These are phyloP conservation scores for Leptinotarsa juncta DNA, from an alignment of 2,888 invertebrate genomes.

Conservation along the genomic window DNA sequence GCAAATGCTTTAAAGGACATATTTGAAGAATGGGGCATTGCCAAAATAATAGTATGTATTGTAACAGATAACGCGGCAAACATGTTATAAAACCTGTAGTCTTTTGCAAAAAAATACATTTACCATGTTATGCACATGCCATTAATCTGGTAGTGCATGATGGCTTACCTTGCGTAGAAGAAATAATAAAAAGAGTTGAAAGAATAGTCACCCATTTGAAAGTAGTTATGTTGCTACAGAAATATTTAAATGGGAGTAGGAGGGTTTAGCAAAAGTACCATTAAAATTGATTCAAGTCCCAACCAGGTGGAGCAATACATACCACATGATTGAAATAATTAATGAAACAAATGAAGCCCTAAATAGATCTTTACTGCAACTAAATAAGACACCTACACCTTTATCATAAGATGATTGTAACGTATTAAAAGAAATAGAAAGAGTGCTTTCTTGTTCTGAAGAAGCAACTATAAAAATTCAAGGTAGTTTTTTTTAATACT, in stretches of 20 bases:
- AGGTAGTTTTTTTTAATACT: constrained; percentile 21
- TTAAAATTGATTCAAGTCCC: constrained; percentile 36
- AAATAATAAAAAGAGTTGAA: constrained; percentile 33
- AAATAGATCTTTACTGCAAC: constrained; percentile 34
- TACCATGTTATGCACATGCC: constrained; percentile 41
- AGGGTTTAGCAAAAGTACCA: constrained; percentile 17
- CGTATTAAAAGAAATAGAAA: constrained; percentile 33
- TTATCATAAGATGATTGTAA: constrained; percentile 30
- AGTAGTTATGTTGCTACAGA: constrained; percentile 32
- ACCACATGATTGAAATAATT: constrained; percentile 36
- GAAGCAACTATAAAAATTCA: constrained; percentile 40
- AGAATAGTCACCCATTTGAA: constrained; percentile 36
- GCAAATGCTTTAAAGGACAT: constrained; percentile 30
- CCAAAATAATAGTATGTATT: constrained; percentile 38
- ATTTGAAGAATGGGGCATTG: constrained; percentile 36
- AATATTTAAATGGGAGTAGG: constrained; percentile 33
- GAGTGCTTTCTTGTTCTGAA: constrained; percentile 30
- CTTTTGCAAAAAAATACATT: constrained; percentile 31
- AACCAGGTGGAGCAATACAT: constrained; percentile 40
- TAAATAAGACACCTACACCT: constrained; percentile 35
- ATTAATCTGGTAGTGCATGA: constrained; percentile 41
- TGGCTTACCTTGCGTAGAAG: constrained; percentile 18
- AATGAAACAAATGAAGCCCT: constrained; percentile 35
- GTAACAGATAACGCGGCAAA: constrained; percentile 41
- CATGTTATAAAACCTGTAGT: constrained; percentile 41